Evolutionary conservation across 2,888 invertebrate species (phyloP).

Genomic region (Thera britannica): DNA sequence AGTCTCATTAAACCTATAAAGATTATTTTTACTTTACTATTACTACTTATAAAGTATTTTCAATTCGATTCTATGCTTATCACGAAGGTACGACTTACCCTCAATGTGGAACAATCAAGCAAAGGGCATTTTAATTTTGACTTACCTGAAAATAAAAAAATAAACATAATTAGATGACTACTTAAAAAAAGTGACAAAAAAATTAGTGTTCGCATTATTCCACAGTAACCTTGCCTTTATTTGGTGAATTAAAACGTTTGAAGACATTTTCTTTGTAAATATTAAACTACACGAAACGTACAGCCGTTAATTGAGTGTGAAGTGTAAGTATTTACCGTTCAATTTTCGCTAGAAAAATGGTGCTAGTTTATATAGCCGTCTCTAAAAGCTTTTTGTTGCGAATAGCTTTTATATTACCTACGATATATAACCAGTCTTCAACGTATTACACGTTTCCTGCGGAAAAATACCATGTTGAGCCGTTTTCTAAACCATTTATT

Average conservation of each 20-base stretch:
- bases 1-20: not conserved
- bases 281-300: slow-evolving; percentile 36
- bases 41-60: too few relatives aligned
- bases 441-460: slow-evolving; percentile 66
- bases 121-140: slow-evolving; percentile 14
- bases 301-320: slow-evolving; percentile 43
- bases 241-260: slow-evolving; percentile 11
- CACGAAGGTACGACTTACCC: slow-evolving; percentile 27
- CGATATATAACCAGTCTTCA: slow-evolving; percentile 65
- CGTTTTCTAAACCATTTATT: slow-evolving; percentile 66
- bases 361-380: slow-evolving; percentile 55
- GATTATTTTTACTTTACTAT: too few relatives aligned
- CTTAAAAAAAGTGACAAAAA: slow-evolving; percentile 1
- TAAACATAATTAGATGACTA: slow-evolving; percentile 1
- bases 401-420: slow-evolving; percentile 61
- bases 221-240: slow-evolving; percentile 14
- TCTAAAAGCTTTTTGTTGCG: slow-evolving; percentile 61
- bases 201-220: not conserved
- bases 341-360: slow-evolving; percentile 47
- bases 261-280: slow-evolving; percentile 28
- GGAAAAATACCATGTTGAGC: slow-evolving; percentile 66
- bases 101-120: not conserved
- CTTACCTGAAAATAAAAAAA: slow-evolving; percentile 44
- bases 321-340: slow-evolving; percentile 36
- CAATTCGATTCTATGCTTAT: not conserved